phyloP scores from a whole-genome alignment of 2,797 vertebrate species.

The Monodelphis domestica region DNA sequence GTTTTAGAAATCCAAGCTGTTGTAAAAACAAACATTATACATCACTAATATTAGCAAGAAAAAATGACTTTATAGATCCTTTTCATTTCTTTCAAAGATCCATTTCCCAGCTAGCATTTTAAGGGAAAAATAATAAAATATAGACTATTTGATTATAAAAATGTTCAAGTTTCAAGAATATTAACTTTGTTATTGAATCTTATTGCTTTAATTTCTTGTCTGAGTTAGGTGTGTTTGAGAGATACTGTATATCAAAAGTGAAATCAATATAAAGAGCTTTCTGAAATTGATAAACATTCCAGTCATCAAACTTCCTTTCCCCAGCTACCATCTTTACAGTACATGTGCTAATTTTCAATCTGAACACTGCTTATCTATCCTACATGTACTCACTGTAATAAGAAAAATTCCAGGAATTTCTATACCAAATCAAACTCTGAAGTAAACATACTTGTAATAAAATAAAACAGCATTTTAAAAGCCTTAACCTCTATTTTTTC shows the following conservation, averaged over 20 bases:
- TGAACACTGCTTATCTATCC: conserved; percentile 62
- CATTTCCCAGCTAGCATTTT: not conserved
- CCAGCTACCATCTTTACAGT: conserved; percentile 26
- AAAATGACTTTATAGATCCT: not conserved
- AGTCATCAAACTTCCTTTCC: conserved; percentile 21
- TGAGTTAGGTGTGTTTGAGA: conserved; percentile 13
- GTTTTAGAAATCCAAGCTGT: not conserved
- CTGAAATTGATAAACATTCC: conserved; percentile 56
- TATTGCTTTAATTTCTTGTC: not conserved
- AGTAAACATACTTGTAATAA: conserved; percentile 43
- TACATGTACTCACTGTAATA: conserved; percentile 48
- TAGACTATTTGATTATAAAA: not conserved
- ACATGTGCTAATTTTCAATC: conserved; percentile 38
- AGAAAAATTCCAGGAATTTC: conserved; percentile 60
- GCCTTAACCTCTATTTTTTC: not conserved
- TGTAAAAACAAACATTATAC: not conserved
- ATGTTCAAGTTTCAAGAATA: not conserved
- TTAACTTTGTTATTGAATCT: not conserved
- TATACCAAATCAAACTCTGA: conserved; percentile 69
- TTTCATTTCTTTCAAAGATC: not conserved
- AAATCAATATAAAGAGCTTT: conserved; percentile 14
- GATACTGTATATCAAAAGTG: conserved; percentile 29
- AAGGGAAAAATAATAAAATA: not conserved
- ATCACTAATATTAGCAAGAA: not conserved
- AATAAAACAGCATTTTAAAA: conserved; percentile 31